Conservation (phyloP, 2,797 vertebrate species). For the Lepus townsendii region DNA sequence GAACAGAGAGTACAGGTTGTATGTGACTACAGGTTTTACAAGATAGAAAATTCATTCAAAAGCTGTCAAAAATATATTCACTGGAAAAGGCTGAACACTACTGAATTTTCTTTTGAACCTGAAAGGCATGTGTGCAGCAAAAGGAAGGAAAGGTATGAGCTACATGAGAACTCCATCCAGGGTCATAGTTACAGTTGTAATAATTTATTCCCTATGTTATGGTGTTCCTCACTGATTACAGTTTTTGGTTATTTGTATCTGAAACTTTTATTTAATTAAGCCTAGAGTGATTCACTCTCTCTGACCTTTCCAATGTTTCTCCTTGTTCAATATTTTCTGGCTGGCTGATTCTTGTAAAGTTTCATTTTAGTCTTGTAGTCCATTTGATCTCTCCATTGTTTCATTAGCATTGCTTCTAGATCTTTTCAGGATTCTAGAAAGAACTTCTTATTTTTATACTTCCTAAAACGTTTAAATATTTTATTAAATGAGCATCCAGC, state of each 20-base stretch:
- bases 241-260: constrained; percentile 53
- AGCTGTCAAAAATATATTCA: constrained; percentile 39
- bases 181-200: constrained; percentile 21
- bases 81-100: constrained; percentile 52
- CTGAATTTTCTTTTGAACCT: constrained; percentile 54
- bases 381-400: constrained; percentile 44
- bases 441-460: constrained; percentile 11
- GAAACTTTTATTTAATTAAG: constrained; percentile 48
- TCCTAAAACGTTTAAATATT: constrained; percentile 62
- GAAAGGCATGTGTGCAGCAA: constrained; percentile 1
- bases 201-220: not conserved
- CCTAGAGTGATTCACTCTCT: constrained; percentile 11
- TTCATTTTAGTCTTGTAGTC: constrained; percentile 42
- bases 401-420: constrained; percentile 16
- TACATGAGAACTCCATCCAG: constrained; percentile 31
- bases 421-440: constrained; percentile 11
- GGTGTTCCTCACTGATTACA: not conserved
- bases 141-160: constrained; percentile 35
- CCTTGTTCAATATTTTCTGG: constrained; percentile 59
- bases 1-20: constrained; percentile 26
- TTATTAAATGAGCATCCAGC: constrained; percentile 34
- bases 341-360: constrained; percentile 24
- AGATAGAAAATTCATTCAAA: not conserved
- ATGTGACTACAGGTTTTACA: constrained; percentile 50
- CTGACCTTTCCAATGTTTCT: not conserved